Evolutionary conservation across 1,140 invertebrate genomes (phyloP).

Genomic region (Apis cerana): DNA sequence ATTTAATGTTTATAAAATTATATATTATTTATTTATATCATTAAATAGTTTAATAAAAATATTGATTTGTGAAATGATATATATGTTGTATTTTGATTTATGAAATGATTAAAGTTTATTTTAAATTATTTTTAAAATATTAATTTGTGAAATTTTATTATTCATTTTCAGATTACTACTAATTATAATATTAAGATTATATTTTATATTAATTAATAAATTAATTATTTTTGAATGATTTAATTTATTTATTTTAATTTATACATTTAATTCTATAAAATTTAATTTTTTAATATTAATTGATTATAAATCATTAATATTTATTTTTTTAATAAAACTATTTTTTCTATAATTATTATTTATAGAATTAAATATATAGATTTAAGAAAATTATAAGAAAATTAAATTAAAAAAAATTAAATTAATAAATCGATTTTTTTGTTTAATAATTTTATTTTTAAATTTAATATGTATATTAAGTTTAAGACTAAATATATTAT

Average conservation of each 20-base stretch:
- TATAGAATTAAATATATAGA: background rate
- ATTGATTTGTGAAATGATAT: too few relatives aligned
- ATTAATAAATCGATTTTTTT: background rate
- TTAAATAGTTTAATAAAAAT: too few relatives aligned
- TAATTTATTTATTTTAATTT: too few relatives aligned
- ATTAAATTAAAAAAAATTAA: too few relatives aligned
- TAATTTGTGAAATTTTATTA: too few relatives aligned
- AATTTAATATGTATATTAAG: background rate
- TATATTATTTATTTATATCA: too few relatives aligned
- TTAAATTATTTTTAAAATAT: too few relatives aligned
- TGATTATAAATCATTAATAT: background rate
- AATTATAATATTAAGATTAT: too few relatives aligned
- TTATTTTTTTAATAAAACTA: background rate
- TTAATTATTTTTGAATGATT: background rate
- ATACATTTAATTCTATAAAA: background rate
- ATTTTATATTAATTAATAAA: background rate
- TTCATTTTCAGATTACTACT: too few relatives aligned
- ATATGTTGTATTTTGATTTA: too few relatives aligned
- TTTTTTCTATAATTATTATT: slow-evolving; percentile 3
- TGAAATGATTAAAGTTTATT: too few relatives aligned
- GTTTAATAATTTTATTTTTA: background rate
- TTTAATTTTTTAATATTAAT: background rate
- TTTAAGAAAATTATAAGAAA: background rate
- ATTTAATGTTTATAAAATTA: too few relatives aligned
- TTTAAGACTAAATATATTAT: background rate